A percentile compares a stretch with the other conserved stretches of the same genome.
Conservation (phyloP, 2,113 vertebrate genomes). For the Oncorhynchus tshawytscha region DNA sequence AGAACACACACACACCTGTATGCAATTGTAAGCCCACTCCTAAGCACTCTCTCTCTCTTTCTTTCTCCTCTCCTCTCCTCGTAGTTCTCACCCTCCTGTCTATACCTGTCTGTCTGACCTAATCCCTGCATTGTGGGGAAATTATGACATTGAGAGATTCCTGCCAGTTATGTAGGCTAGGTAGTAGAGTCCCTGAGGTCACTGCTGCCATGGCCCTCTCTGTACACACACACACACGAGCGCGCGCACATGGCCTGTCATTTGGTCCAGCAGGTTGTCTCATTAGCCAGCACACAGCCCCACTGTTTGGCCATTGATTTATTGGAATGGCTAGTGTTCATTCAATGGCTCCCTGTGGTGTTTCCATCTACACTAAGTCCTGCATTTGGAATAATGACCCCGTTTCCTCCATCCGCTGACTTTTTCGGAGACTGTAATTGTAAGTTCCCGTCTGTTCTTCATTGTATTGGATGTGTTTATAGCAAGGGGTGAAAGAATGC, state of each 20-base stretch:
- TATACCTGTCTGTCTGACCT: slow-evolving; percentile 57
- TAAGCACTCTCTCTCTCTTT: not conserved
- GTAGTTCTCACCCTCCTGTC: not conserved
- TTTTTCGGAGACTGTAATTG: not conserved
- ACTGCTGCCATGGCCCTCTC: slow-evolving; percentile 20
- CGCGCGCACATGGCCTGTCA: not conserved
- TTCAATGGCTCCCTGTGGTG: not conserved
- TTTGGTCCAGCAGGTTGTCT: slow-evolving; percentile 33
- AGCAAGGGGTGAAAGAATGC: not conserved
- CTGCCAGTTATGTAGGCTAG: slow-evolving; percentile 61
- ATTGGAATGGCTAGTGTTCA: not conserved
- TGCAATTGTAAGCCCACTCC: not conserved
- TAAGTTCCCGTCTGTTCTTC: not conserved
- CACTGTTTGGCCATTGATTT: slow-evolving; percentile 9
- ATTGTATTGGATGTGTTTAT: not conserved
- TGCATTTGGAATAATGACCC: not conserved
- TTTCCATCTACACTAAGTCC: not conserved
- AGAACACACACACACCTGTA: not conserved
- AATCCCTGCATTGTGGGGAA: slow-evolving; percentile 56
- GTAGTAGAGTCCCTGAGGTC: slow-evolving; percentile 45
- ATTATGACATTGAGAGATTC: slow-evolving; percentile 64
- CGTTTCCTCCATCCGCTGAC: not conserved
- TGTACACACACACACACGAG: not conserved
- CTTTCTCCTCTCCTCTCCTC: too few species aligned
- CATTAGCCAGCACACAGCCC: slow-evolving; percentile 11